Percentiles rank a stretch among this genome's conserved stretches.
phyloP scores from a whole-genome alignment of 2,888 invertebrate genomes.

The Pasiphila rectangulata region DNA sequence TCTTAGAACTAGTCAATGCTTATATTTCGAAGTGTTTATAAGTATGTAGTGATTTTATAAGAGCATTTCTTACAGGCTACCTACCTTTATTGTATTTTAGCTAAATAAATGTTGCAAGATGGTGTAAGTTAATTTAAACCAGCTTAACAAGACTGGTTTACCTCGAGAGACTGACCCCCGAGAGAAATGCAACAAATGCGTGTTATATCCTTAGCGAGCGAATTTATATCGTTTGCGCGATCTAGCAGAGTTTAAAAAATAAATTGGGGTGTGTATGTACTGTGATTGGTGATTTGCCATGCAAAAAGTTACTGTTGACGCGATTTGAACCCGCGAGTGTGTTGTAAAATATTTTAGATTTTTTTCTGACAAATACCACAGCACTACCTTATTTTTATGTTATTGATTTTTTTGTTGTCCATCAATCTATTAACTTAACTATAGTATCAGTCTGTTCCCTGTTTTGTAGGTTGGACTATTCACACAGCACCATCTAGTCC shows the following conservation, averaged over 20 bases:
- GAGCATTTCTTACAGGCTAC: too few species aligned
- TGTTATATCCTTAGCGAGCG: not conserved
- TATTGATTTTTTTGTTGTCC: too few species aligned
- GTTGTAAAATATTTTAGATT: not conserved
- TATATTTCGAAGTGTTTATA: not conserved
- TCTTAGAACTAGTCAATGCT: not conserved
- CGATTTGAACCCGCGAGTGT: not conserved
- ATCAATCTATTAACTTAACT: too few species aligned
- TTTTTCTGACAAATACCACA: too few species aligned
- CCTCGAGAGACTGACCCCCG: slow-evolving; percentile 3
- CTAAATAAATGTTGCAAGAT: too few species aligned
- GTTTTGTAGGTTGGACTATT: too few species aligned
- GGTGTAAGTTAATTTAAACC: not conserved
- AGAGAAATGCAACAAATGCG: not conserved
- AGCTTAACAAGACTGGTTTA: slow-evolving; percentile 4
- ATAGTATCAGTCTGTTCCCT: too few species aligned
- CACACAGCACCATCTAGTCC: too few species aligned
- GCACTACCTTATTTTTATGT: too few species aligned
- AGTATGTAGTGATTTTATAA: not conserved
- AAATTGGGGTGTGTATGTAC: not conserved
- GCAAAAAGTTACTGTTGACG: not conserved
- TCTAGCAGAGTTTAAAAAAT: not conserved
- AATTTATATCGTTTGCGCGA: slow-evolving; percentile 1
- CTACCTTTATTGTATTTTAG: too few species aligned
- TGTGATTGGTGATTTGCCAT: not conserved